Percentiles rank a stretch among this genome's conserved stretches.
phyloP scores from a whole-genome alignment of 1,140 invertebrate genomes.

The Drosophila sproati region DNA sequence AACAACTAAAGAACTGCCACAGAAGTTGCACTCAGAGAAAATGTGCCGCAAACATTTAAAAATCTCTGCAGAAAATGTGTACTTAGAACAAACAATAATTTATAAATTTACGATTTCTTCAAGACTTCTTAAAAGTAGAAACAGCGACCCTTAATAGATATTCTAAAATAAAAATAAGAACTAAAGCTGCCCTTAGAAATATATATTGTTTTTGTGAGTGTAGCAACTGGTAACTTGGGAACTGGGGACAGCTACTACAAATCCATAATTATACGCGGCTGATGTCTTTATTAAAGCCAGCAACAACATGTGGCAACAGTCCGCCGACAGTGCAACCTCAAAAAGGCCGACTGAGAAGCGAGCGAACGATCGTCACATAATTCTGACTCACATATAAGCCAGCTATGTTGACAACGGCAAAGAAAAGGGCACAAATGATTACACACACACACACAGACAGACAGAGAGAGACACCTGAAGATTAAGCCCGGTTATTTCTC shows the following conservation, averaged over 20 bases:
- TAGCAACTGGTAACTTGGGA: slow-evolving; percentile 12
- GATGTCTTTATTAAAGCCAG: slow-evolving; percentile 82
- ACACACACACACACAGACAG: slow-evolving; percentile 27
- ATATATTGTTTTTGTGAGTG: neutral
- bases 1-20: neutral
- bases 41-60: neutral
- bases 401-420: slow-evolving; percentile 78
- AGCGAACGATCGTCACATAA: slow-evolving; percentile 76
- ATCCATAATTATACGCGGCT: slow-evolving; percentile 81
- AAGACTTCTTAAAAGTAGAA: too few relatives aligned
- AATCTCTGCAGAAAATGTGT: too few relatives aligned
- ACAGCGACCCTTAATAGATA: too few relatives aligned
- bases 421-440: slow-evolving; percentile 75
- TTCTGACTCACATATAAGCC: slow-evolving; percentile 83
- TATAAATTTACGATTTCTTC: too few relatives aligned
- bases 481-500: slow-evolving; percentile 72
- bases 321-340: slow-evolving; percentile 45
- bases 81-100: too few relatives aligned
- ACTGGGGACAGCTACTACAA: slow-evolving; percentile 64
- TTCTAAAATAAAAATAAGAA: too few relatives aligned
- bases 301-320: slow-evolving; percentile 70
- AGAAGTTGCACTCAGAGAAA: slow-evolving; percentile 21
- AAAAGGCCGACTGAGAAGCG: slow-evolving; percentile 60
- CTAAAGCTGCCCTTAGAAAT: too few relatives aligned
- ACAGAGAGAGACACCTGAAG: slow-evolving; percentile 37